phyloP scores from a whole-genome alignment of 2,113 vertebrate genomes.

The Brienomyrus brachyistius region DNA sequence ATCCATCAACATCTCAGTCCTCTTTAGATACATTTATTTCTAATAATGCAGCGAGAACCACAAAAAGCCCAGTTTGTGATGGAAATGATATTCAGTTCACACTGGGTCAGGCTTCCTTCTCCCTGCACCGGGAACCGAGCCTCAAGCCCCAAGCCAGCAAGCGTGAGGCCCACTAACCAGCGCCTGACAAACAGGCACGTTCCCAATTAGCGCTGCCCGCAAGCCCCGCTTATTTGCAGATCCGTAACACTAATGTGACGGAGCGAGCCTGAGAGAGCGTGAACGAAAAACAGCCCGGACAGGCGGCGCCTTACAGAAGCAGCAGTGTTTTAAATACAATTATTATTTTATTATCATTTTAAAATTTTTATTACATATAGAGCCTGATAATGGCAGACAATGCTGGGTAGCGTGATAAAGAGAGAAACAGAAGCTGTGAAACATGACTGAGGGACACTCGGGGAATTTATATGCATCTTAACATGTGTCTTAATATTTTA shows the following conservation, averaged over 20 bases:
- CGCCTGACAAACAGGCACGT: not conserved
- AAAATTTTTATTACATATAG: not conserved
- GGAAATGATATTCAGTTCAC: not conserved
- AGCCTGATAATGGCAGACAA: not conserved
- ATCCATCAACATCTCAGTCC: not conserved
- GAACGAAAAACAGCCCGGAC: not conserved
- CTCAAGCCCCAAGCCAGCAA: not conserved
- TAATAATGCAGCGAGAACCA: not conserved
- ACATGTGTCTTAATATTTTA: not conserved
- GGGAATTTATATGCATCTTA: not conserved
- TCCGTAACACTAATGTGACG: constrained; percentile 9
- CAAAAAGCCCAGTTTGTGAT: not conserved
- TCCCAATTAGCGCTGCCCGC: not conserved
- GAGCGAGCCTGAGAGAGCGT: not conserved
- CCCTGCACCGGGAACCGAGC: not conserved
- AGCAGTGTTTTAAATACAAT: no score
- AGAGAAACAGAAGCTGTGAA: not conserved
- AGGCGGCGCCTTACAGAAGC: not conserved
- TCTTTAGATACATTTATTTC: not conserved
- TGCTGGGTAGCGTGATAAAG: not conserved
- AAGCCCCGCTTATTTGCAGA: not conserved
- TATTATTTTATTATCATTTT: no score
- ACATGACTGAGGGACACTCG: not conserved
- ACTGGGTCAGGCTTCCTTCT: not conserved
- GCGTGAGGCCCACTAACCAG: not conserved